phyloP scores from a whole-genome alignment of 2,797 vertebrate genomes.

The Anguilla marmorata region DNA sequence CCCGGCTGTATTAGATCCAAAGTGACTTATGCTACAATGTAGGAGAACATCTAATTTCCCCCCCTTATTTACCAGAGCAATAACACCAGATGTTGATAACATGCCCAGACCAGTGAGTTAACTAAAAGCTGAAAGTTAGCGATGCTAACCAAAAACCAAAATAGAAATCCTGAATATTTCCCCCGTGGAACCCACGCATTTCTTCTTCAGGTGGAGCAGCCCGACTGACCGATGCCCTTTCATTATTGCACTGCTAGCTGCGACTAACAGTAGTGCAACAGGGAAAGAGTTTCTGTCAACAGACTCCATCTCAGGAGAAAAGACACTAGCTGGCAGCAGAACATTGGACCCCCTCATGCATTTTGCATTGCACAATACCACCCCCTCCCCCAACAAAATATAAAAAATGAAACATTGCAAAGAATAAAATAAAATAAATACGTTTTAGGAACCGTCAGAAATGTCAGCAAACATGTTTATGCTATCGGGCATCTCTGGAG shows the following conservation, averaged over 20 bases:
- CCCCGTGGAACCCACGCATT: background rate
- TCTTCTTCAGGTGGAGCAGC: conserved; percentile 55
- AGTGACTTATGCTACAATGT: no score
- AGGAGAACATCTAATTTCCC: no score
- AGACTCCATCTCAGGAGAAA: conserved; percentile 34
- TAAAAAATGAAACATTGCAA: background rate
- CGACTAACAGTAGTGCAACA: conserved; percentile 93
- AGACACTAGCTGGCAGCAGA: background rate
- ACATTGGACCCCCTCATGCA: background rate
- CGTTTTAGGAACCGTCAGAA: no score
- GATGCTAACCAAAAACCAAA: background rate
- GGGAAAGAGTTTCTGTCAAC: conserved; percentile 89
- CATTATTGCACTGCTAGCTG: conserved; percentile 94
- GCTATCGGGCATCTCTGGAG: background rate
- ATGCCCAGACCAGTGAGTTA: background rate
- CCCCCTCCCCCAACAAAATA: background rate
- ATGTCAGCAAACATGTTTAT: background rate
- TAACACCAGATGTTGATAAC: background rate
- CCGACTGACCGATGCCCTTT: conserved; percentile 87
- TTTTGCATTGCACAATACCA: background rate
- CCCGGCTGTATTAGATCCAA: background rate
- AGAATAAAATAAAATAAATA: background rate
- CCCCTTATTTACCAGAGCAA: no score
- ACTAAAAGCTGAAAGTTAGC: background rate
- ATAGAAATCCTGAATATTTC: background rate